Conservation (phyloP, 2,113 vertebrate species). For the Bufo bufo region DNA sequence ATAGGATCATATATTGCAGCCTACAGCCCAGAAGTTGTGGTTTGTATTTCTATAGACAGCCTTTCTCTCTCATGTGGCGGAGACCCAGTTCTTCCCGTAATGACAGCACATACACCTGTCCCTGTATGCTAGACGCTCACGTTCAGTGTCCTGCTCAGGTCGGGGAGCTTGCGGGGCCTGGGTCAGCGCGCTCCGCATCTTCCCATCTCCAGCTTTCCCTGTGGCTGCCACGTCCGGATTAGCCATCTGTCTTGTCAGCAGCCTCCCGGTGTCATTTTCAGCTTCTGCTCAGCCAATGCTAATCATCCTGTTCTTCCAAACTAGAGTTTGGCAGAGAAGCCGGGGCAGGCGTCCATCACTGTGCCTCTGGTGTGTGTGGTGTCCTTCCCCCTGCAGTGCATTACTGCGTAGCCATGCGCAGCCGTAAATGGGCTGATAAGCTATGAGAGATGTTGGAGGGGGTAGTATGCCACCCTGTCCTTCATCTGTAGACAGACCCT, state of each 20-base stretch:
- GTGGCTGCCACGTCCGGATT: slow-evolving; percentile 30
- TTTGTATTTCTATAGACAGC: too few species aligned
- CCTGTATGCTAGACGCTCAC: background rate
- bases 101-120: background rate
- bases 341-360: background rate
- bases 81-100: background rate
- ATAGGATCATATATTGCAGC: background rate
- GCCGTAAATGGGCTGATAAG: background rate
- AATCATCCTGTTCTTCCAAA: slow-evolving; percentile 43
- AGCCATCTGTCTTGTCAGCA: slow-evolving; percentile 49
- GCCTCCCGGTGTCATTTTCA: slow-evolving; percentile 49
- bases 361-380: background rate
- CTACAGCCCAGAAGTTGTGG: too few species aligned
- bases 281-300: slow-evolving; percentile 46
- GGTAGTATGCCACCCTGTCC: background rate
- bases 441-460: background rate
- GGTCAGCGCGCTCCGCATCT: background rate
- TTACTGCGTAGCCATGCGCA: slow-evolving; percentile 43
- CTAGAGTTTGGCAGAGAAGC: slow-evolving; percentile 30
- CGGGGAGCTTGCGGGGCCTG: background rate
- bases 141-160: background rate
- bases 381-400: slow-evolving; percentile 15
- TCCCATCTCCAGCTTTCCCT: slow-evolving; percentile 5
- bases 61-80: background rate
- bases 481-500: background rate